Conservation (phyloP, 1,140 invertebrate species). For the Heliconius nattereri region DNA sequence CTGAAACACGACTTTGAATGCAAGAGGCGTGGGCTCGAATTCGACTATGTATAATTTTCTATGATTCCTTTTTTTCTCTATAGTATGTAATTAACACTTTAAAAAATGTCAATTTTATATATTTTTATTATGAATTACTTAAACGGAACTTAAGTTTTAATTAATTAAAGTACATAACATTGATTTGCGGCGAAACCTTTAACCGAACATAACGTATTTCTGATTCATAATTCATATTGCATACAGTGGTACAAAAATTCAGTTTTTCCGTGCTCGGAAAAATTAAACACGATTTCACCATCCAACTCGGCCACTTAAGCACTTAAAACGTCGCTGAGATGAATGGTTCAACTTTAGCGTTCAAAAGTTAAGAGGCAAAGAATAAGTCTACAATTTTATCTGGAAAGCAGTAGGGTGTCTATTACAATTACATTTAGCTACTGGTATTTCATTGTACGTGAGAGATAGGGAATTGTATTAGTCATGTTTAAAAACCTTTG, state of each 20-base stretch:
- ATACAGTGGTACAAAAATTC: constrained; percentile 19
- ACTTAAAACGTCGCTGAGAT: constrained; percentile 68
- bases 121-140: too few relatives aligned
- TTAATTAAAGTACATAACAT: too few relatives aligned
- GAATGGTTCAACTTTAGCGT: constrained; percentile 56
- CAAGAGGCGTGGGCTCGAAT: too few relatives aligned
- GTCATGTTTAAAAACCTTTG: background rate
- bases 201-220: background rate
- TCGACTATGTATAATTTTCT: too few relatives aligned
- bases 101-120: too few relatives aligned
- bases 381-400: constrained; percentile 40
- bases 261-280: constrained; percentile 39
- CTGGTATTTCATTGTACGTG: background rate
- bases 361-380: constrained; percentile 39
- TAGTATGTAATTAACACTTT: too few relatives aligned
- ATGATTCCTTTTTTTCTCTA: too few relatives aligned
- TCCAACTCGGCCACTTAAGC: constrained; percentile 56
- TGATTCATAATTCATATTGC: constrained; percentile 10
- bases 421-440: constrained; percentile 20
- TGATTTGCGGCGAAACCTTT: background rate
- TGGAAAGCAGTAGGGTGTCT: constrained; percentile 17
- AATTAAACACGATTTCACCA: constrained; percentile 63
- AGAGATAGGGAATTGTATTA: background rate
- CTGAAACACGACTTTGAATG: too few relatives aligned
- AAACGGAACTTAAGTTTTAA: too few relatives aligned